phyloP scores from a whole-genome alignment of 2,888 invertebrate species.

The Troilus luridus region DNA sequence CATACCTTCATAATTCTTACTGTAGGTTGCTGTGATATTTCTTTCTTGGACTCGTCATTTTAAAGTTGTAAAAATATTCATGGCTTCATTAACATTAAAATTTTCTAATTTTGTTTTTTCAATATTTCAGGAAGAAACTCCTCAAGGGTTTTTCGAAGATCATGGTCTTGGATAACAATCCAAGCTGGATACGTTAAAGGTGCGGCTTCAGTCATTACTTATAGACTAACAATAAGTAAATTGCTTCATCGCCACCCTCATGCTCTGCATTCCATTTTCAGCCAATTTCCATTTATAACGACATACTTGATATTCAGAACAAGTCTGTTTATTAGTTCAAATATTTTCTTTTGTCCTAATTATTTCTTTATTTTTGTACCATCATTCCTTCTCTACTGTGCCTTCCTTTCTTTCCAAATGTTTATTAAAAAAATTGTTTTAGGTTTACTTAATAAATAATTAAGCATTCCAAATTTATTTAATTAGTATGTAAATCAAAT shows the following conservation, averaged over 20 bases:
- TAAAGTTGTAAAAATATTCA: neutral
- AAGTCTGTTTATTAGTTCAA: conserved; percentile 21
- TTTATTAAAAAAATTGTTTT: neutral
- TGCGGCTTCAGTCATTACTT: conserved; percentile 63
- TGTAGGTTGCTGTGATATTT: neutral
- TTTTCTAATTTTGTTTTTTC: conserved; percentile 12
- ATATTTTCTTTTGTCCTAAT: neutral
- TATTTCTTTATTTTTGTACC: conserved; percentile 18
- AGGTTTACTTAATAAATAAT: neutral
- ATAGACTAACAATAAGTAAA: conserved; percentile 59
- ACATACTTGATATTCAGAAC: neutral
- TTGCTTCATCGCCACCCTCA: neutral
- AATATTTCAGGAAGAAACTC: conserved; percentile 95
- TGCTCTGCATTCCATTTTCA: neutral
- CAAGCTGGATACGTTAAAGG: conserved; percentile 63
- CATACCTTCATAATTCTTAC: neutral
- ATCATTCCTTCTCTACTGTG: conserved; percentile 11
- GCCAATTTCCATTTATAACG: conserved; percentile 35
- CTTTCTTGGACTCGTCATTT: neutral
- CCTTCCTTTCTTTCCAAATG: neutral
- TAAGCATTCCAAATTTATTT: conserved; percentile 12
- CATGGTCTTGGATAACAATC: conserved; percentile 90
- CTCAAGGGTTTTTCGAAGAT: conserved; percentile 99
- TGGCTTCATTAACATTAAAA: neutral
- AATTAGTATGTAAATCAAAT: conserved; percentile 30